phyloP scores from a whole-genome alignment of 2,113 vertebrate species.

The Dendropsophus ebraccatus region DNA sequence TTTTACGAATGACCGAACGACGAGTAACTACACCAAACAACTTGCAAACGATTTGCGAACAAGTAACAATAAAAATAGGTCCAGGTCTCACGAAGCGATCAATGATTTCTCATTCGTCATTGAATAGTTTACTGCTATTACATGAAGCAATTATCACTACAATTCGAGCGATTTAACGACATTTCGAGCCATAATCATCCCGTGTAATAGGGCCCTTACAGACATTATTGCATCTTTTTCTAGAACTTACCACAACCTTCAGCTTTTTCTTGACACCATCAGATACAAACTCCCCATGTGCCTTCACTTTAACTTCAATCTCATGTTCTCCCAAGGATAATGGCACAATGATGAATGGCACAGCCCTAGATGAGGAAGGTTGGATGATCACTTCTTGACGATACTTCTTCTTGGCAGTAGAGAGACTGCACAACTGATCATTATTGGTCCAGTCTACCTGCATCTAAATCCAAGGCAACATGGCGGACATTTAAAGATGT shows the following conservation, averaged over 20 bases:
- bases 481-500: background rate
- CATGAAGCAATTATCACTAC: too few species aligned
- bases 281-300: conserved; percentile 40
- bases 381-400: conserved; percentile 64
- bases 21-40: too few species aligned
- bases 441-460: conserved; percentile 76
- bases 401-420: conserved; percentile 70
- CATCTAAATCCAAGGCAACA: conserved; percentile 70
- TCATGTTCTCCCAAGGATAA: conserved; percentile 70
- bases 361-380: conserved; percentile 61
- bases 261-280: conserved; percentile 83
- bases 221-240: too few species aligned
- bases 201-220: too few species aligned
- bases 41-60: too few species aligned
- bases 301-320: conserved; percentile 86
- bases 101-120: too few species aligned
- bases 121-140: too few species aligned
- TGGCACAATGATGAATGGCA: conserved; percentile 83
- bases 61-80: too few species aligned
- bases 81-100: too few species aligned
- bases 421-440: conserved; percentile 79
- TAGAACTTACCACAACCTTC: conserved; percentile 87
- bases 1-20: too few species aligned
- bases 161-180: too few species aligned
- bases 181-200: too few species aligned